These are phyloP conservation scores for Dipodomys stephensi DNA, from an alignment of 2,113 vertebrate genomes.

Conservation along the genomic window DNA sequence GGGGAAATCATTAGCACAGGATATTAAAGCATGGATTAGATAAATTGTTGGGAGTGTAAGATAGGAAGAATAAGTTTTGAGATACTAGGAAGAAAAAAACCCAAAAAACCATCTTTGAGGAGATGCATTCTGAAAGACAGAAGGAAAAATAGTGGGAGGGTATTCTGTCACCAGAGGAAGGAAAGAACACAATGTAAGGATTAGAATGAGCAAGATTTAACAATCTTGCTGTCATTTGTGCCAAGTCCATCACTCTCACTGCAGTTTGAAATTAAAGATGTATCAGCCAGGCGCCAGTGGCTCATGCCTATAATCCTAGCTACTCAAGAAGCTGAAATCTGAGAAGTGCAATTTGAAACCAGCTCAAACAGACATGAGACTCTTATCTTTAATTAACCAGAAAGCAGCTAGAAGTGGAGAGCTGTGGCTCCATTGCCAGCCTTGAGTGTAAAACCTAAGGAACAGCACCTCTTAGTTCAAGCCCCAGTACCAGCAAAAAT, in stretches of 20 bases:
- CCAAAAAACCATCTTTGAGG: not conserved
- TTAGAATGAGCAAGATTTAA: not conserved
- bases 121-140: not conserved
- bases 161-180: not conserved
- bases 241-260: not conserved
- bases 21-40: not conserved
- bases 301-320: no score
- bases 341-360: no score
- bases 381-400: no score
- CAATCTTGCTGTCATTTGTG: not conserved
- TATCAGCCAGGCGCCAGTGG: not conserved
- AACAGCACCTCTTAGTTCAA: no score
- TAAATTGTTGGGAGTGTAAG: not conserved
- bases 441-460: no score
- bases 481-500: no score
- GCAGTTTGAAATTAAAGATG: not conserved
- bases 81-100: not conserved
- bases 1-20: no score
- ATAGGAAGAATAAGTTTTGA: not conserved
- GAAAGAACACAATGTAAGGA: not conserved
- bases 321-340: no score
- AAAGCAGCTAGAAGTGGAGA: no score
- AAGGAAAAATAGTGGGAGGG: not conserved
- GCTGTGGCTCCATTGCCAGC: no score
- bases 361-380: no score